Evolutionary conservation across 2,113 vertebrate species (phyloP).

Genomic region (Suricata suricatta): DNA sequence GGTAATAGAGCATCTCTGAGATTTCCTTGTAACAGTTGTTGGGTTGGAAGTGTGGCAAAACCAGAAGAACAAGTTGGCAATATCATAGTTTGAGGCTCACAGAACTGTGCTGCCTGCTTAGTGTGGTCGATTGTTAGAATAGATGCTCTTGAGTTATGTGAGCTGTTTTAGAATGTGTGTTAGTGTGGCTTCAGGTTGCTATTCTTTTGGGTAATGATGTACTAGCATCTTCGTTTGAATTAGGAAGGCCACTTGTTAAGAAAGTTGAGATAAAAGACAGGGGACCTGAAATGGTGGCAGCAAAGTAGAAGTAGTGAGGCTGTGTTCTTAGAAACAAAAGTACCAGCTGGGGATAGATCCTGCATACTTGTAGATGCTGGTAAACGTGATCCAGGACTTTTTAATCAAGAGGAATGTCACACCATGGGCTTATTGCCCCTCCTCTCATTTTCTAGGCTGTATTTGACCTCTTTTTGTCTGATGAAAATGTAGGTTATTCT

Average conservation of each 20-base stretch:
- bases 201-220: neutral
- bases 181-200: neutral
- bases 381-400: neutral
- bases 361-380: neutral
- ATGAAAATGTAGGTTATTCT: conserved; percentile 78
- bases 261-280: neutral
- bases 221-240: neutral
- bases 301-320: neutral
- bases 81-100: neutral
- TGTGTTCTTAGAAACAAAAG: neutral
- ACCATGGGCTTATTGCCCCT: neutral
- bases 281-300: neutral
- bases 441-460: conserved; percentile 49
- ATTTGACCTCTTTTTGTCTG: conserved; percentile 75
- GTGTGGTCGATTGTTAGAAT: neutral
- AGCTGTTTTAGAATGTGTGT: neutral
- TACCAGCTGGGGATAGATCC: neutral
- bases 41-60: conserved; percentile 1
- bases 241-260: neutral
- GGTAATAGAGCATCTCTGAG: conserved; percentile 10
- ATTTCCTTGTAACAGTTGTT: neutral
- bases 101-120: neutral
- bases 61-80: conserved; percentile 55
- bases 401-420: neutral
- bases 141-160: conserved; percentile 11